phyloP scores from a whole-genome alignment of 2,888 invertebrate genomes.

The Pterostichus madidus region DNA sequence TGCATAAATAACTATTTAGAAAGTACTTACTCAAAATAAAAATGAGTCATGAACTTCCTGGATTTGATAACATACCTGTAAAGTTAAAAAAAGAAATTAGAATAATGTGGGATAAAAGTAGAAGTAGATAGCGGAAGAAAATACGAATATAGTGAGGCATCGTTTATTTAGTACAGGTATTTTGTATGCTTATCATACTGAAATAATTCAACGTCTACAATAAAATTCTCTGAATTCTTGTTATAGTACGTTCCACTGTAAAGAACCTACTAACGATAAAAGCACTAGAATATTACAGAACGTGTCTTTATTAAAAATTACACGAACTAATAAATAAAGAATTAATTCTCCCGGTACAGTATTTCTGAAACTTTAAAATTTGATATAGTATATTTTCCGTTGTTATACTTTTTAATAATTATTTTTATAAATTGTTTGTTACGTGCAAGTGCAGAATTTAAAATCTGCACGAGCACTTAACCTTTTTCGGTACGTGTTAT shows the following conservation, averaged over 20 bases:
- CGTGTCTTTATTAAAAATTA: too few relatives aligned
- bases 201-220: conserved; percentile 5
- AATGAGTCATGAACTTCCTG: conserved; percentile 9
- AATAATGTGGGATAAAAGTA: conserved; percentile 13
- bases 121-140: background rate
- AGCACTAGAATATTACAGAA: too few relatives aligned
- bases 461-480: too few relatives aligned
- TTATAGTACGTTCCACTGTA: background rate
- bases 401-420: too few relatives aligned
- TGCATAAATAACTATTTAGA: too few relatives aligned
- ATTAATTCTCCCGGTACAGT: too few relatives aligned
- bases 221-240: background rate
- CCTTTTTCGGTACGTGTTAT: too few relatives aligned
- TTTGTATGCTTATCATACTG: background rate
- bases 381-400: too few relatives aligned
- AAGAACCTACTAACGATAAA: background rate
- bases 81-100: conserved; percentile 17
- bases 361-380: too few relatives aligned
- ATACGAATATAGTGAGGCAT: background rate
- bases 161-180: background rate
- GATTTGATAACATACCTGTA: conserved; percentile 21
- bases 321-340: too few relatives aligned
- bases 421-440: too few relatives aligned
- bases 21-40: conserved; percentile 15
- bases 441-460: too few relatives aligned